Evolutionary conservation across 2,888 invertebrate genomes (phyloP).

Genomic region (Altica lythri): DNA sequence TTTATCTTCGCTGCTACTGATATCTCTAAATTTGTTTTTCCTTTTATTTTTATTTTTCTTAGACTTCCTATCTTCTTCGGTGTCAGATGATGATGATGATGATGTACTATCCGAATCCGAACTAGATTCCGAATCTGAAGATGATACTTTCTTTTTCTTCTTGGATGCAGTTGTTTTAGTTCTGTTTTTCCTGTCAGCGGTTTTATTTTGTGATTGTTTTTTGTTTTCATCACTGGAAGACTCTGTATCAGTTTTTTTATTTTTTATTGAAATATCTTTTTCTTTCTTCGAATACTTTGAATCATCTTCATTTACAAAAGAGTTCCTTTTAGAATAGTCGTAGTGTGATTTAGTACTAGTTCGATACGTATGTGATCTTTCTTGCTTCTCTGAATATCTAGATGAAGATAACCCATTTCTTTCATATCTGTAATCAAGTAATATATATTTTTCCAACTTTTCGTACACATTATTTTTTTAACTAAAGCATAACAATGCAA

Average conservation of each 20-base stretch:
- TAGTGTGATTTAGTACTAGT: background rate
- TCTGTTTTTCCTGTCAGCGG: background rate
- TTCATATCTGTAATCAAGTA: background rate
- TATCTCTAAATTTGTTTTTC: background rate
- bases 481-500: no score
- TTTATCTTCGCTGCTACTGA: background rate
- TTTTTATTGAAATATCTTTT: no score
- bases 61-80: background rate
- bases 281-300: no score
- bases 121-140: background rate
- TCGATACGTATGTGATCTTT: background rate
- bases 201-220: constrained; percentile 1
- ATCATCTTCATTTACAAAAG: no score
- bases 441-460: no score
- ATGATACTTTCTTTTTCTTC: background rate
- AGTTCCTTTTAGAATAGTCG: no score
- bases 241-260: background rate
- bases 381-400: background rate
- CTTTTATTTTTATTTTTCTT: background rate
- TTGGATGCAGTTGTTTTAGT: no score
- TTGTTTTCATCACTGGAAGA: constrained; percentile 4
- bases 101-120: no score
- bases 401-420: constrained; percentile 1
- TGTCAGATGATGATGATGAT: no score
- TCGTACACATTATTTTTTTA: no score